Evolutionary conservation across 2,113 vertebrate genomes (phyloP).

Genomic region (Baryphthengus martii): DNA sequence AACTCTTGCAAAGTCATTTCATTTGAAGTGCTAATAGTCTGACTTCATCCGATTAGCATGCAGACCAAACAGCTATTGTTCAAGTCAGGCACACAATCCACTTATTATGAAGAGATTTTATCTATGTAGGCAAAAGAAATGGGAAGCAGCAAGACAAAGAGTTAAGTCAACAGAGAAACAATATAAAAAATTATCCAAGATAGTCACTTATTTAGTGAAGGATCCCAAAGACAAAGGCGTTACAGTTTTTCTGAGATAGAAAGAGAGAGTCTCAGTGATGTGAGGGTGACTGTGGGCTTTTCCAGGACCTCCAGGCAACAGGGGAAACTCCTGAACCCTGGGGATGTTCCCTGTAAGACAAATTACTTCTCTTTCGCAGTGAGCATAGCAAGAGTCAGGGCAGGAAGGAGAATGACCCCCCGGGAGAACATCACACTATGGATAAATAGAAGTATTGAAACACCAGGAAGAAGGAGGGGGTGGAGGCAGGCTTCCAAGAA

Average conservation of each 20-base stretch:
- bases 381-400: not conserved
- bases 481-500: not conserved
- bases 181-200: not conserved
- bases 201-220: not conserved
- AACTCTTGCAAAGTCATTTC: slow-evolving; percentile 16
- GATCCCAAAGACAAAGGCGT: slow-evolving; percentile 19
- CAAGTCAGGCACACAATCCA: not conserved
- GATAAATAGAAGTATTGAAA: slow-evolving; percentile 26
- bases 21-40: slow-evolving; percentile 9
- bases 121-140: not conserved
- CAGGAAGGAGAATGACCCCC: not conserved
- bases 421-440: not conserved
- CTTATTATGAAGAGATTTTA: not conserved
- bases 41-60: not conserved
- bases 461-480: not conserved
- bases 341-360: not conserved
- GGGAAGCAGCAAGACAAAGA: not conserved
- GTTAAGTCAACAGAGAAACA: not conserved
- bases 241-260: not conserved
- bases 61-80: slow-evolving; percentile 7
- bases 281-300: slow-evolving; percentile 1
- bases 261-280: not conserved
- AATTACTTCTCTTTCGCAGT: not conserved
- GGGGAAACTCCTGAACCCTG: not conserved
- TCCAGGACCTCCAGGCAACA: not conserved